Conservation (phyloP, 2,113 vertebrate species). For the Phylloscopus trochiloides region DNA sequence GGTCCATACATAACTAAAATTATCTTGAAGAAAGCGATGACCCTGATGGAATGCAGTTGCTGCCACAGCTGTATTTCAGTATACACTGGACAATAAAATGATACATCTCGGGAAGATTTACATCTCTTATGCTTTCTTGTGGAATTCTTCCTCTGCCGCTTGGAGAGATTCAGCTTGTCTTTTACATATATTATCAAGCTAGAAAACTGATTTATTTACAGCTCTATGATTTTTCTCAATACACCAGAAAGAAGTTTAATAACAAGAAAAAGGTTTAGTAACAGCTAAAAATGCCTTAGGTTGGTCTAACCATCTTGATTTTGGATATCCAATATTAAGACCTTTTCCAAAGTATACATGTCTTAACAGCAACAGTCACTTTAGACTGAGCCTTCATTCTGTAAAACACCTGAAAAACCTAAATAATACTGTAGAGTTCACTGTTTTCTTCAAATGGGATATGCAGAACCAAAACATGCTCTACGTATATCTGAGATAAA, state of each 20-base stretch:
- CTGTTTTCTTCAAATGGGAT: neutral
- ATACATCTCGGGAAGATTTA: neutral
- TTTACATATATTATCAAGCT: neutral
- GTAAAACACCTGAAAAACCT: neutral
- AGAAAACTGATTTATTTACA: neutral
- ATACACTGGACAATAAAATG: neutral
- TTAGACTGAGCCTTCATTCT: neutral
- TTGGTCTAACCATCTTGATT: neutral
- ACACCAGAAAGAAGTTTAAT: neutral
- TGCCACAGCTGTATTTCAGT: neutral
- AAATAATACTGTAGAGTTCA: neutral
- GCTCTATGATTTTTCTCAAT: neutral
- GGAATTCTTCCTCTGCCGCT: neutral
- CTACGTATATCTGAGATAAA: neutral
- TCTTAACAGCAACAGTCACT: neutral
- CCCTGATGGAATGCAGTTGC: constrained; percentile 15
- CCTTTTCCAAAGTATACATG: neutral
- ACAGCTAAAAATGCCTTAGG: neutral
- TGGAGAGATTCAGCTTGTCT: neutral
- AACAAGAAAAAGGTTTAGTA: neutral
- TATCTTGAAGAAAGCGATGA: constrained; percentile 24
- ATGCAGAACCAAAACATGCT: neutral
- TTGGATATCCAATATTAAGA: neutral
- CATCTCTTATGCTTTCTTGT: neutral
- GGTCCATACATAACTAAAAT: constrained; percentile 19